phyloP scores from a whole-genome alignment of 2,888 invertebrate genomes.

The Coleophora flavipennella region DNA sequence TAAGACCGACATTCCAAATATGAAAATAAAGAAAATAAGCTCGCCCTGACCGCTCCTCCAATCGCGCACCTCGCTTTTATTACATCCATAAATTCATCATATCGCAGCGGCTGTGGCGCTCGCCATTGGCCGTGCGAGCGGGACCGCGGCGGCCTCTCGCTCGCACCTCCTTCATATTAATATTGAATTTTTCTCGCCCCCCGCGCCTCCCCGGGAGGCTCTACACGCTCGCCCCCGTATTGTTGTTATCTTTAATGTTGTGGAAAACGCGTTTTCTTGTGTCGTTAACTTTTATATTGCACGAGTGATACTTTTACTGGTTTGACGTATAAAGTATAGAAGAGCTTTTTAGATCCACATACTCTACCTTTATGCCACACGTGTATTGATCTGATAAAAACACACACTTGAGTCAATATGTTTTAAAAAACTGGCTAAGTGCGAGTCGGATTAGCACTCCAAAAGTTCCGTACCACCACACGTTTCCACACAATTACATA shows the following conservation, averaged over 20 bases:
- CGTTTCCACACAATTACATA: too few species aligned
- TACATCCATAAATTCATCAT: constrained; percentile 89
- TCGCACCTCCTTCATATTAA: constrained; percentile 83
- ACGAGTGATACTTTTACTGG: constrained; percentile 70
- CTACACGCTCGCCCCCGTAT: constrained; percentile 71
- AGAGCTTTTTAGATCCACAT: constrained; percentile 1
- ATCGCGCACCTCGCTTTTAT: constrained; percentile 79
- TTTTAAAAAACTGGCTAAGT: too few species aligned
- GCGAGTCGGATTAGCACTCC: too few species aligned
- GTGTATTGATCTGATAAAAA: too few species aligned
- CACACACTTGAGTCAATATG: too few species aligned
- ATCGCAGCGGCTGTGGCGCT: constrained; percentile 69
- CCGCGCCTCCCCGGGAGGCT: constrained; percentile 70
- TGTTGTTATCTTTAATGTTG: constrained; percentile 74
- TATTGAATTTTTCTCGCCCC: constrained; percentile 84
- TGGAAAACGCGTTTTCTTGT: constrained; percentile 74
- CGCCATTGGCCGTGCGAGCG: constrained; percentile 72
- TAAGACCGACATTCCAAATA: constrained; percentile 63
- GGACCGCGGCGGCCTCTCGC: constrained; percentile 66
- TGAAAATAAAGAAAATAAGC: constrained; percentile 74
- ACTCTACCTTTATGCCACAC: too few species aligned
- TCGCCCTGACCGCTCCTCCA: constrained; percentile 73
- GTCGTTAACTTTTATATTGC: constrained; percentile 74
- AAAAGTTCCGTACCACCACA: too few species aligned
- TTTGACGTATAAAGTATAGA: constrained; percentile 65